Conservation (phyloP, 2,888 invertebrate species). For the Abrostola triplasia region DNA sequence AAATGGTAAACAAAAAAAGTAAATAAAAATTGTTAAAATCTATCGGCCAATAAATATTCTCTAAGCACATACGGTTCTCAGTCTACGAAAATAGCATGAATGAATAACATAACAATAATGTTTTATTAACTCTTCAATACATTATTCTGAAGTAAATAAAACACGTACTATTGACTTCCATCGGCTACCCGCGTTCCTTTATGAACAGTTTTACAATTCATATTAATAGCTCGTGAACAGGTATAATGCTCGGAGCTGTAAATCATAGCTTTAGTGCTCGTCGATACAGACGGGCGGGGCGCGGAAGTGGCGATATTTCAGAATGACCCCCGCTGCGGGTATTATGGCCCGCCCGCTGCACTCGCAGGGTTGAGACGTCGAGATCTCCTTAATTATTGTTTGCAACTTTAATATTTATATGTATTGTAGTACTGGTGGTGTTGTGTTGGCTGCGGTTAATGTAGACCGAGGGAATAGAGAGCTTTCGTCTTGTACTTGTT, state of each 20-base stretch:
- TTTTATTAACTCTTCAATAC: no score
- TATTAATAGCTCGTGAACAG: conserved; percentile 44
- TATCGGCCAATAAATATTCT: no score
- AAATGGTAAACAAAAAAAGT: no score
- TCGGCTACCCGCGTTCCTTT: not conserved
- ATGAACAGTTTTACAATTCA: conserved; percentile 30
- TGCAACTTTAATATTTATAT: conserved; percentile 4
- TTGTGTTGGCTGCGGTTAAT: not conserved
- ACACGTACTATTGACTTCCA: not conserved
- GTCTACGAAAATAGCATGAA: no score
- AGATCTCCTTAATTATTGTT: conserved; percentile 16
- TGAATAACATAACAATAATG: no score
- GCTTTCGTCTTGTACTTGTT: no score
- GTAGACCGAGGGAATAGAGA: not conserved
- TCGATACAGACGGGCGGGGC: conserved; percentile 50
- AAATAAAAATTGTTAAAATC: no score
- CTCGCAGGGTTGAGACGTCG: conserved; percentile 17
- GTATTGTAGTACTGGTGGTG: not conserved
- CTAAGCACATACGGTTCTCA: no score
- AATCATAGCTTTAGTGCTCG: conserved; percentile 47
- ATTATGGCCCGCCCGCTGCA: conserved; percentile 25
- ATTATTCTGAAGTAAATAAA: no score
- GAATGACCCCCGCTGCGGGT: conserved; percentile 45
- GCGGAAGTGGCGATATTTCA: conserved; percentile 47
- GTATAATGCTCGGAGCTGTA: conserved; percentile 37